Conservation (phyloP, 2,888 invertebrate species). For the Morpho helenor region DNA sequence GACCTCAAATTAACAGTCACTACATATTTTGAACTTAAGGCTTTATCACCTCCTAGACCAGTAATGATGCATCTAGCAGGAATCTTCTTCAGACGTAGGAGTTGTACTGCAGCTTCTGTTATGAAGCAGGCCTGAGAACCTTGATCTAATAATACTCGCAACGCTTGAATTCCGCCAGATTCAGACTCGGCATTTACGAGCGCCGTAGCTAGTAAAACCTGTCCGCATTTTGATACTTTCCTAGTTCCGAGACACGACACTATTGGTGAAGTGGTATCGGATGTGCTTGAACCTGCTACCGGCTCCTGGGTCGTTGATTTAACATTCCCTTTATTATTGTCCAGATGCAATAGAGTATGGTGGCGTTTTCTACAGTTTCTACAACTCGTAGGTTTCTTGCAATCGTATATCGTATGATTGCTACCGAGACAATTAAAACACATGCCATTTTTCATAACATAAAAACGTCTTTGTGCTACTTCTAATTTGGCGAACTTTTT, state of each 20-base stretch:
- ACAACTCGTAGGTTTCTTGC: conserved; percentile 21
- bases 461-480: conserved; percentile 5
- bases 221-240: conserved; percentile 6
- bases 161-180: conserved; percentile 10
- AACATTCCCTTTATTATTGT: background rate
- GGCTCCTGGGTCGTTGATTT: too few species aligned
- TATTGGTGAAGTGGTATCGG: too few species aligned
- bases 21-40: background rate
- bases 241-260: background rate
- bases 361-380: conserved; percentile 23
- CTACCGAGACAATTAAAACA: conserved; percentile 27
- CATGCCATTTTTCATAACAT: conserved; percentile 14
- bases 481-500: conserved; percentile 9
- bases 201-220: conserved; percentile 31
- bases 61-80: background rate
- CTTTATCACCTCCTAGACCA: background rate
- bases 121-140: conserved; percentile 34
- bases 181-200: conserved; percentile 25
- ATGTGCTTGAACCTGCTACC: too few species aligned
- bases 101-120: conserved; percentile 30
- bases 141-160: conserved; percentile 30
- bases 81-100: conserved; percentile 21
- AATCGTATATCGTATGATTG: conserved; percentile 15
- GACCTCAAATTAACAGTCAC: background rate
- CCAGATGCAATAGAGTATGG: conserved; percentile 26